Conservation (phyloP, 2,888 invertebrate species). For the Orthosia gracilis region DNA sequence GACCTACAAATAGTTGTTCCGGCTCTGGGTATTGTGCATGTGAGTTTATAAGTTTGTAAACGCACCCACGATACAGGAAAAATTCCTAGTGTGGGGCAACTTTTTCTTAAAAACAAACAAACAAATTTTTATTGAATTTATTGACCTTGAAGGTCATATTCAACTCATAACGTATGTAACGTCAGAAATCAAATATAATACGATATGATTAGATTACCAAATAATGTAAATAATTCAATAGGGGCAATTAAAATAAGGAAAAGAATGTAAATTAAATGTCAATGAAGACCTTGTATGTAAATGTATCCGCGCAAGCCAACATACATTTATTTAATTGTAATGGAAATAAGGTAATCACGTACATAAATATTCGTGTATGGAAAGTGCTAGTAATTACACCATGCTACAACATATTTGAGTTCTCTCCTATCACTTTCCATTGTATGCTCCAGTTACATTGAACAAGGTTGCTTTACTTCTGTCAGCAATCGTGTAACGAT, state of each 20-base stretch:
- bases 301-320: neutral
- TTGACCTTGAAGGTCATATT: no score
- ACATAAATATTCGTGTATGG: constrained; percentile 15
- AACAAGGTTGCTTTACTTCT: constrained; percentile 11
- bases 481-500: neutral
- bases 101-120: no score
- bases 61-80: no score
- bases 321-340: neutral
- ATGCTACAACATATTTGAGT: constrained; percentile 11
- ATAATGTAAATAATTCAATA: neutral
- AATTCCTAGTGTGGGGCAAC: no score
- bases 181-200: neutral
- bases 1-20: no score
- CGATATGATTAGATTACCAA: neutral
- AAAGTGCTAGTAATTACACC: constrained; percentile 2
- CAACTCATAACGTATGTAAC: neutral
- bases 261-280: neutral
- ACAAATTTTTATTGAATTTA: neutral
- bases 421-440: constrained; percentile 26
- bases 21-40: no score
- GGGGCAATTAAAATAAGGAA: constrained; percentile 7
- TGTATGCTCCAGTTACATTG: constrained; percentile 30
- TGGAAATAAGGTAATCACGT: neutral
- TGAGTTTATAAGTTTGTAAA: no score
- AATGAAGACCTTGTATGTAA: neutral